A percentile compares a stretch with the other conserved stretches of the same genome.
Evolutionary conservation across 2,888 invertebrate genomes (phyloP).

Genomic region (Phymatocera aterrima): DNA sequence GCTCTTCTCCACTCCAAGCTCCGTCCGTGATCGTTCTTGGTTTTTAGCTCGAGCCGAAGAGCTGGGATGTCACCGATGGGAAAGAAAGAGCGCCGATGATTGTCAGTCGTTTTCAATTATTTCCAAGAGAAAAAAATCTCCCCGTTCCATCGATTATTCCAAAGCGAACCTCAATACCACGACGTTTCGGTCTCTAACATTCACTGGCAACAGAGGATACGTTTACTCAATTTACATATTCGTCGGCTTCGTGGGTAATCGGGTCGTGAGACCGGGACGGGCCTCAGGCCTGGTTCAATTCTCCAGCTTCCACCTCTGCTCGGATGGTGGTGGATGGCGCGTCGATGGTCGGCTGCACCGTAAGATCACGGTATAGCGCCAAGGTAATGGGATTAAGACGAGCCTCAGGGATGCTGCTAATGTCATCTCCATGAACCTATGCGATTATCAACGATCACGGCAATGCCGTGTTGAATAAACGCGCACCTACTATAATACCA

Average conservation of each 20-base stretch:
- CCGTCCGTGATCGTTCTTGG: background rate
- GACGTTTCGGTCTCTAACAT: background rate
- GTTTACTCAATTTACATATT: constrained; percentile 30
- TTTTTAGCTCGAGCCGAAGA: background rate
- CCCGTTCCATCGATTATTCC: background rate
- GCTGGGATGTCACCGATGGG: constrained; percentile 19
- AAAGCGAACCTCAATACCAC: background rate
- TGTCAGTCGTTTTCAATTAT: background rate
- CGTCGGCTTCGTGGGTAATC: constrained; percentile 21
- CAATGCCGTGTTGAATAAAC: constrained; percentile 13
- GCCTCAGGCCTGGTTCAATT: constrained; percentile 16
- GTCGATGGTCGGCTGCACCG: background rate
- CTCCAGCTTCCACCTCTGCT: constrained; percentile 7
- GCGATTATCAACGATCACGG: constrained; percentile 23
- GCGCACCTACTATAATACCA: background rate
- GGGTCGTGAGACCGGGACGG: constrained; percentile 11
- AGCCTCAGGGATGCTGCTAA: constrained; percentile 30
- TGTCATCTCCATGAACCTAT: constrained; percentile 18
- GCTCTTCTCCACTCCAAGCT: constrained; percentile 32
- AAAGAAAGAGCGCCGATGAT: background rate
- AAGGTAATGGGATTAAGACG: constrained; percentile 33
- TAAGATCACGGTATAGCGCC: constrained; percentile 8
- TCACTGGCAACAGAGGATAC: background rate
- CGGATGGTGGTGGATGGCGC: background rate
- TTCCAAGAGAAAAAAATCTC: background rate